Conservation (phyloP, 2,113 vertebrate species). For the Elachura formosa region DNA sequence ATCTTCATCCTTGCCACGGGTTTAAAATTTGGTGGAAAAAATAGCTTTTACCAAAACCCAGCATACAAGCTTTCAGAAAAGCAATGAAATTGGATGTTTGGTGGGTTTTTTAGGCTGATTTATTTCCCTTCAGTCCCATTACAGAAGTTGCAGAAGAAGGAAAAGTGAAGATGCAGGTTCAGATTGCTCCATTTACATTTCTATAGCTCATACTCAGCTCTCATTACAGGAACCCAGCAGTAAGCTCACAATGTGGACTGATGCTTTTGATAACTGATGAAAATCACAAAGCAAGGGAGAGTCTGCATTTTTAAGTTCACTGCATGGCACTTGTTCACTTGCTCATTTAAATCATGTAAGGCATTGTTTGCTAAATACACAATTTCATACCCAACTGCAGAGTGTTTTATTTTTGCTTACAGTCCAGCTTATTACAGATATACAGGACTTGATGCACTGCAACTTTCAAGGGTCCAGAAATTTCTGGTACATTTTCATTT, state of each 20-base stretch:
- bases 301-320: neutral
- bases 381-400: neutral
- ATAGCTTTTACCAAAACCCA: neutral
- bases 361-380: slow-evolving; percentile 9
- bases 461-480: neutral
- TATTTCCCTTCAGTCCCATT: neutral
- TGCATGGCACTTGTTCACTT: neutral
- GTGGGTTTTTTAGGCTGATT: neutral
- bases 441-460: neutral
- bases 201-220: slow-evolving; percentile 9
- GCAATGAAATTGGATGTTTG: neutral
- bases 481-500: neutral
- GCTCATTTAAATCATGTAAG: neutral
- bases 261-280: slow-evolving; percentile 31
- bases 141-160: slow-evolving; percentile 3
- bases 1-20: neutral
- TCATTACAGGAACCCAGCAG: slow-evolving; percentile 25
- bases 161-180: slow-evolving; percentile 28
- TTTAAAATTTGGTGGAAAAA: neutral
- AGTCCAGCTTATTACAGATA: neutral
- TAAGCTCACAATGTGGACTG: slow-evolving; percentile 9
- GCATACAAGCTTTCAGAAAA: neutral
- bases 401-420: neutral
- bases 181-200: slow-evolving; percentile 52
- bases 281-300: slow-evolving; percentile 14